phyloP scores from a whole-genome alignment of 2,113 vertebrate genomes.

The Excalfactoria chinensis region DNA sequence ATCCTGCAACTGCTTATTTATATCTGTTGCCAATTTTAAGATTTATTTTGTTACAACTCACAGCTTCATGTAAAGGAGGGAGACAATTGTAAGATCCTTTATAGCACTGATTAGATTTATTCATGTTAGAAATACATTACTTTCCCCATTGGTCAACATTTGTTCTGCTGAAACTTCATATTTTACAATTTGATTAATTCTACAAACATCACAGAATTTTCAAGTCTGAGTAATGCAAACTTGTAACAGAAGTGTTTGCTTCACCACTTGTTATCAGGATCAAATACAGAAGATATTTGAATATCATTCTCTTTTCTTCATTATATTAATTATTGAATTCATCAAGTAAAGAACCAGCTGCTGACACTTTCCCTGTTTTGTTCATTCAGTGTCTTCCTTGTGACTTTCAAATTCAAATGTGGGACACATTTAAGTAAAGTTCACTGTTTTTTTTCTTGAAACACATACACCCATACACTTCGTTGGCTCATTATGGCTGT shows the following conservation, averaged over 20 bases:
- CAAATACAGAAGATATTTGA: slow-evolving; percentile 8
- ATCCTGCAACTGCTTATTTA: neutral
- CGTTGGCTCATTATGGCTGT: neutral
- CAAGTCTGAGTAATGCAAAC: neutral
- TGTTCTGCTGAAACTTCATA: neutral
- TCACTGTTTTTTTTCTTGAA: neutral
- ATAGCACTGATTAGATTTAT: neutral
- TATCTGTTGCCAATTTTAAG: neutral
- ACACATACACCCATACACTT: neutral
- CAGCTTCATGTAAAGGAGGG: neutral
- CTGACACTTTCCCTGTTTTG: neutral
- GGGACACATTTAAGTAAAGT: neutral
- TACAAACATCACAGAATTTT: neutral
- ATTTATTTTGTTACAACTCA: neutral
- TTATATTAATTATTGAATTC: neutral
- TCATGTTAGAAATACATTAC: slow-evolving; percentile 1
- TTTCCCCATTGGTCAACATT: neutral
- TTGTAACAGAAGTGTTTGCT: neutral
- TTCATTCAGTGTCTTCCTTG: neutral
- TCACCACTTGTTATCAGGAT: neutral
- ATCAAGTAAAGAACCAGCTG: neutral
- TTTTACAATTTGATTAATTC: slow-evolving; percentile 9
- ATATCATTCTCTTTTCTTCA: neutral
- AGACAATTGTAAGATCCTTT: neutral
- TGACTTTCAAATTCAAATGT: neutral